Conservation (phyloP, 2,888 invertebrate species). For the Harpalus rufipes region DNA sequence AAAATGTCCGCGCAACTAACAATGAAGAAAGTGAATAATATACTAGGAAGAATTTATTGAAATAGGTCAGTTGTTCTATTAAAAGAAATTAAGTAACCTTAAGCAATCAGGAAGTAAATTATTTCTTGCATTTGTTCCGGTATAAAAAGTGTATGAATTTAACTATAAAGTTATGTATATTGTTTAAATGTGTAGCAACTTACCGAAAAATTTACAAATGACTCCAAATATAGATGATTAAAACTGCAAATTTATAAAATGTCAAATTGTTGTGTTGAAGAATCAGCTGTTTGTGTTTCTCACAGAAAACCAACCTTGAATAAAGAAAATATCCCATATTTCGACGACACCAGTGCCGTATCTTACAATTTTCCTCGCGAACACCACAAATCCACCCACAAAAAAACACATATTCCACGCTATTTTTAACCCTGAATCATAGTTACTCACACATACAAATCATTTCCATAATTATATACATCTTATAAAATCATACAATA, state of each 20-base stretch:
- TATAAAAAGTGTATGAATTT: neutral
- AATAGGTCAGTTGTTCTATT: slow-evolving; percentile 63
- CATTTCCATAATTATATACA: neutral
- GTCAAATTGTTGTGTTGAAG: slow-evolving; percentile 35
- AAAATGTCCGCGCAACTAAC: neutral
- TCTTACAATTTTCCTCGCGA: neutral
- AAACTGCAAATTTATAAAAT: slow-evolving; percentile 46
- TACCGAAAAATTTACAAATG: slow-evolving; percentile 60
- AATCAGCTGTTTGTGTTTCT: slow-evolving; percentile 64
- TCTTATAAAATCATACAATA: no score
- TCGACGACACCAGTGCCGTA: slow-evolving; percentile 8
- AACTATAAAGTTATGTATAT: neutral
- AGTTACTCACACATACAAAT: neutral
- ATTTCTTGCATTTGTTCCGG: slow-evolving; percentile 13
- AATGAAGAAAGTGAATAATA: slow-evolving; percentile 18
- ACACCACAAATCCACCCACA: neutral
- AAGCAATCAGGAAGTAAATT: slow-evolving; percentile 56
- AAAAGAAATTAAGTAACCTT: slow-evolving; percentile 63
- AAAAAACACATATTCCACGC: neutral
- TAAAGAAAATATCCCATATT: slow-evolving; percentile 27
- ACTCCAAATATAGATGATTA: slow-evolving; percentile 4
- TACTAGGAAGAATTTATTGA: slow-evolving; percentile 46
- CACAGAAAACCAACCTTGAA: slow-evolving; percentile 38
- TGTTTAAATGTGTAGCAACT: slow-evolving; percentile 3
- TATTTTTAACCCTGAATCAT: neutral